Evolutionary conservation across 2,888 invertebrate genomes (phyloP).

Genomic region (Monopis laevigella): DNA sequence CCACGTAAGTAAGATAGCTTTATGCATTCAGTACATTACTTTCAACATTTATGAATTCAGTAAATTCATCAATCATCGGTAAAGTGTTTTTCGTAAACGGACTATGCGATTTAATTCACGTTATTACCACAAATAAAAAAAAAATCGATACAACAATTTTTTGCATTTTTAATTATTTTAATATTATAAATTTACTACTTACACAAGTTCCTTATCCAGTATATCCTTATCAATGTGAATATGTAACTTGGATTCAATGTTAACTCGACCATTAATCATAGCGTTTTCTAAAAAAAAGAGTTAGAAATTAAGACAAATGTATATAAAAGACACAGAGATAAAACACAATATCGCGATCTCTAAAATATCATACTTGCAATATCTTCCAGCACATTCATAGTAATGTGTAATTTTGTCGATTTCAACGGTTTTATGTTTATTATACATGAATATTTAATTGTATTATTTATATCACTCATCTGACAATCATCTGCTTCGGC

Average conservation of each 20-base stretch:
- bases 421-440: conserved; percentile 4
- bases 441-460: neutral
- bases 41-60: too few relatives aligned
- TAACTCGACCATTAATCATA: conserved; percentile 16
- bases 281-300: conserved; percentile 24
- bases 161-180: too few relatives aligned
- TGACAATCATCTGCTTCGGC: neutral
- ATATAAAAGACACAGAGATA: neutral
- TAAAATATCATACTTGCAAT: neutral
- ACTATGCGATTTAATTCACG: too few relatives aligned
- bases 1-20: too few relatives aligned
- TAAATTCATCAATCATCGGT: too few relatives aligned
- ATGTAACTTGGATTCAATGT: conserved; percentile 27
- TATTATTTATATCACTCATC: neutral
- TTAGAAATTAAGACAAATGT: conserved; percentile 3
- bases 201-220: conserved; percentile 20
- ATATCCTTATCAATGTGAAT: conserved; percentile 21
- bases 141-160: too few relatives aligned
- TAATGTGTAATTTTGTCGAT: neutral
- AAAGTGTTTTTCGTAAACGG: too few relatives aligned
- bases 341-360: neutral
- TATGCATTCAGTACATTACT: too few relatives aligned
- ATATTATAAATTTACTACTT: too few relatives aligned
- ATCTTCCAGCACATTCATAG: conserved; percentile 5
- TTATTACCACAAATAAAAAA: too few relatives aligned